phyloP scores from a whole-genome alignment of 2,888 invertebrate species.

The Drepana falcataria region DNA sequence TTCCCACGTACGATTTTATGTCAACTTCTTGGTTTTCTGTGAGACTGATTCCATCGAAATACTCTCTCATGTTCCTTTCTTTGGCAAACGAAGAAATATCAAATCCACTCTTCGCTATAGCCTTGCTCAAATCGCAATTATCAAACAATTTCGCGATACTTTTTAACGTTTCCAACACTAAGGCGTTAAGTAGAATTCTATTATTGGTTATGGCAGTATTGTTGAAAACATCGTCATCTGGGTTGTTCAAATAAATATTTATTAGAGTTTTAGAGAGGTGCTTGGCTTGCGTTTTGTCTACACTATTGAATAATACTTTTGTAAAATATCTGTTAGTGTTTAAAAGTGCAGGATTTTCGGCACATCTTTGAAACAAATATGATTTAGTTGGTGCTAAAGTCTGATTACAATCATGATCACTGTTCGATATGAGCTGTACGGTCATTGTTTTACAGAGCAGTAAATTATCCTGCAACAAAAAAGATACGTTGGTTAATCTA shows the following conservation, averaged over 20 bases:
- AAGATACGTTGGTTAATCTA: neutral
- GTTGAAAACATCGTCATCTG: constrained; percentile 33
- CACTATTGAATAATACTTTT: constrained; percentile 44
- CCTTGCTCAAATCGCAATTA: constrained; percentile 49
- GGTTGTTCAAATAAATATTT: constrained; percentile 35
- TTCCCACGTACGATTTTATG: constrained; percentile 39
- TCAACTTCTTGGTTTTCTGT: constrained; percentile 31
- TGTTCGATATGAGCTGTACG: constrained; percentile 33
- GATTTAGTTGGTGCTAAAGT: constrained; percentile 35
- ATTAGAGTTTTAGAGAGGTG: constrained; percentile 48
- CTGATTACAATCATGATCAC: constrained; percentile 15
- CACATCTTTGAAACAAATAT: constrained; percentile 49
- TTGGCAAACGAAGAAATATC: constrained; percentile 41
- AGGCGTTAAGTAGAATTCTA: constrained; percentile 40
- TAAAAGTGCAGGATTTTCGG: constrained; percentile 30
- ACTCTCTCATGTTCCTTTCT: constrained; percentile 34
- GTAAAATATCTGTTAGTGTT: constrained; percentile 34
- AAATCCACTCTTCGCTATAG: constrained; percentile 46
- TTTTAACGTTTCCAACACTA: constrained; percentile 52
- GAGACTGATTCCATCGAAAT: constrained; percentile 33
- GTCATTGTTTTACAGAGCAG: constrained; percentile 52
- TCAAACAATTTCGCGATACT: constrained; percentile 47
- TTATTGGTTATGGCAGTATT: constrained; percentile 42
- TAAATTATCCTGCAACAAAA: constrained; percentile 53
- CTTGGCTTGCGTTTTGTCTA: constrained; percentile 47